Conservation (phyloP, 1,140 invertebrate species). For the Leptopilina clavipes region DNA sequence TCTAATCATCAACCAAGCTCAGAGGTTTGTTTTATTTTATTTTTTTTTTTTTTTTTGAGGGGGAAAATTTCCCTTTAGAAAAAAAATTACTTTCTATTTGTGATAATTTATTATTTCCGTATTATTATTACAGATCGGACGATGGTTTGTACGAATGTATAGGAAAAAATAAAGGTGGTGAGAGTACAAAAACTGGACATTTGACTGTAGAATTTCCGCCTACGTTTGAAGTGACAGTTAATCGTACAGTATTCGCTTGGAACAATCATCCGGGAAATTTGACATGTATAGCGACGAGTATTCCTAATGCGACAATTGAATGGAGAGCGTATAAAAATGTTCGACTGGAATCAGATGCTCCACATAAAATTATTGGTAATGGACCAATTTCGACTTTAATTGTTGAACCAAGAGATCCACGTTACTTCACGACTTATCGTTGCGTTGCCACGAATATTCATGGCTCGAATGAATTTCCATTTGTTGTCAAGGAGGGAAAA, state of each 20-base stretch:
- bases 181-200: constrained; percentile 85
- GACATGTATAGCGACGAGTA: constrained; percentile 90
- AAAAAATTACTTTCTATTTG: background rate
- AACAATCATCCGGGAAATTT: constrained; percentile 86
- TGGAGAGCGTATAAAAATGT: constrained; percentile 80
- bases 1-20: constrained; percentile 75
- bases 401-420: constrained; percentile 78
- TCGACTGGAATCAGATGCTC: constrained; percentile 73
- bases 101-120: background rate
- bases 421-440: constrained; percentile 85
- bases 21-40: constrained; percentile 57
- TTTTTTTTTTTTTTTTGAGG: too few species aligned
- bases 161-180: constrained; percentile 86
- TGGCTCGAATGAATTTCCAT: constrained; percentile 80
- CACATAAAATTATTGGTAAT: constrained; percentile 78
- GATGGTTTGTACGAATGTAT: constrained; percentile 93
- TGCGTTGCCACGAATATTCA: constrained; percentile 87
- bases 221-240: constrained; percentile 84
- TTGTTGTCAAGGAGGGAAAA: constrained; percentile 84
- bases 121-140: constrained; percentile 78
- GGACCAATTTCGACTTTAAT: constrained; percentile 83
- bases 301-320: constrained; percentile 93
- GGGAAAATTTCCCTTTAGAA: background rate
- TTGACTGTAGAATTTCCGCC: constrained; percentile 89
- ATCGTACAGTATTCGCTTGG: constrained; percentile 87